phyloP scores from a whole-genome alignment of 2,113 vertebrate species.

The Corydoras maculifer region DNA sequence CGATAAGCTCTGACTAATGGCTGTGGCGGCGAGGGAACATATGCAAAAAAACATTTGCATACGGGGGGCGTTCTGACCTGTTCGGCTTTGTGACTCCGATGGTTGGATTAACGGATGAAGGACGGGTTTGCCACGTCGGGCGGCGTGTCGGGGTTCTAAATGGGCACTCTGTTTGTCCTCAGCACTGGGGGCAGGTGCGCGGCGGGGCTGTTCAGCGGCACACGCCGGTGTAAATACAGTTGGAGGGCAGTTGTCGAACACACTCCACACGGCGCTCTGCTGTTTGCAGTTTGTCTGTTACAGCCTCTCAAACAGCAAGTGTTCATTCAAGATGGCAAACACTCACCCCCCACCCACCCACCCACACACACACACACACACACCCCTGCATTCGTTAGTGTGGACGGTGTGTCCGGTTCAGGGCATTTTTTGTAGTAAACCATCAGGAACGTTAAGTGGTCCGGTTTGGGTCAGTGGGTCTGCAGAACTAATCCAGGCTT shows the following conservation, averaged over 20 bases:
- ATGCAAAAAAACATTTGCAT: too few relatives aligned
- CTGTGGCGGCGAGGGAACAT: neutral
- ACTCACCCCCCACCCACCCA: neutral
- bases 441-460: too few relatives aligned
- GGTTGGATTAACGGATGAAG: neutral
- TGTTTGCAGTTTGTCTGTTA: constrained; percentile 35
- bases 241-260: constrained; percentile 35
- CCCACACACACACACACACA: too few relatives aligned
- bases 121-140: too few relatives aligned
- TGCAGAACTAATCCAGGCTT: too few relatives aligned
- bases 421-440: too few relatives aligned
- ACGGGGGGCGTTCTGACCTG: neutral
- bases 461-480: too few relatives aligned
- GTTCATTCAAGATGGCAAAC: constrained; percentile 16
- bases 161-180: constrained; percentile 42
- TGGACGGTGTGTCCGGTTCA: too few relatives aligned
- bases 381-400: too few relatives aligned
- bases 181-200: constrained; percentile 45
- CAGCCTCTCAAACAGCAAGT: constrained; percentile 8
- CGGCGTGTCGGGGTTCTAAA: neutral
- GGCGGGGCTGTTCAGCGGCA: constrained; percentile 23
- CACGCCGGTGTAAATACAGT: constrained; percentile 41
- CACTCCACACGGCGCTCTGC: constrained; percentile 9
- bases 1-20: constrained; percentile 14
- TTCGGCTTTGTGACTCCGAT: neutral